phyloP scores from a whole-genome alignment of 2,113 vertebrate species.

The Lichenostomus cassidix region DNA sequence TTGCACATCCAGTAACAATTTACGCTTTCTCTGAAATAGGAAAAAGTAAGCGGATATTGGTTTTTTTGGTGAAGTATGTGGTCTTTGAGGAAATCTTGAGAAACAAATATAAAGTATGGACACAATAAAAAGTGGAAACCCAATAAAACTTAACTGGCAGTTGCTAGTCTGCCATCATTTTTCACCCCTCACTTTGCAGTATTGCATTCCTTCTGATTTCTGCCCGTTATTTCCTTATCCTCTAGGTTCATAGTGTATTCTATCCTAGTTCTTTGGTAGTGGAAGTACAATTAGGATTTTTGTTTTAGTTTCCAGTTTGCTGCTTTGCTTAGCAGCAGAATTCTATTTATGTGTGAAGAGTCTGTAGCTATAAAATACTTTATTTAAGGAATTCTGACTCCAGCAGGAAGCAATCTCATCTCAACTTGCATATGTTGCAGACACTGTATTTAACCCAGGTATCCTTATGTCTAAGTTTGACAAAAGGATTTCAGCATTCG shows the following conservation, averaged over 20 bases:
- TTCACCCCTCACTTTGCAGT: neutral
- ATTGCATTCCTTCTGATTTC: neutral
- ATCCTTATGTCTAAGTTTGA: neutral
- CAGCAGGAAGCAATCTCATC: neutral
- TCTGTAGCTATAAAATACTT: neutral
- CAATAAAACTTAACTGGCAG: neutral
- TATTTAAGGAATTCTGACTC: slow-evolving; percentile 6
- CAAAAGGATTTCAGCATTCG: neutral
- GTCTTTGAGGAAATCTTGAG: neutral
- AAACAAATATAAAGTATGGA: neutral
- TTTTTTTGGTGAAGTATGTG: neutral
- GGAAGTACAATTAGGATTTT: neutral
- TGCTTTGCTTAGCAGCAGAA: neutral
- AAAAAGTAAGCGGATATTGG: neutral
- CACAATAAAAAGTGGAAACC: neutral
- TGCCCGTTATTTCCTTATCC: neutral
- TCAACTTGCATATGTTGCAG: neutral
- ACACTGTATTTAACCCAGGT: neutral
- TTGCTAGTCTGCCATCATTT: neutral
- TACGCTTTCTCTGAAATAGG: neutral
- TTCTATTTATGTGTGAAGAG: neutral
- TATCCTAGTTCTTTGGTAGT: neutral
- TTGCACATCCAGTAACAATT: neutral
- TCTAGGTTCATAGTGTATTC: neutral
- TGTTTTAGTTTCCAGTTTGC: neutral